Evolutionary conservation across 2,113 vertebrate genomes (phyloP).

Genomic region (human): DNA sequence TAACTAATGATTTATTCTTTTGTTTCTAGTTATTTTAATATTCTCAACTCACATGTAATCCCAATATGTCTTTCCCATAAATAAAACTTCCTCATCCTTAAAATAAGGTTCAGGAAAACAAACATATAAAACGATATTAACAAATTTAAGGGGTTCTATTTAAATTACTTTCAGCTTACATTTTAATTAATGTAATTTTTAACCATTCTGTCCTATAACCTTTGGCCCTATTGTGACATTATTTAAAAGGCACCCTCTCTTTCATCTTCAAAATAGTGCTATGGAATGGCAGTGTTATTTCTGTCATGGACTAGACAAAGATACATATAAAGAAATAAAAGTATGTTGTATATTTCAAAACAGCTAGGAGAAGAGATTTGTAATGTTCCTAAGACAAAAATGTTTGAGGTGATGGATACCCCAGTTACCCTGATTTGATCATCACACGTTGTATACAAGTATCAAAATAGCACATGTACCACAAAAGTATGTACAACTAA

Average conservation of each 20-base stretch:
- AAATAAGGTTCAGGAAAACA: conserved; percentile 32
- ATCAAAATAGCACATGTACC: not conserved
- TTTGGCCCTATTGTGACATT: not conserved
- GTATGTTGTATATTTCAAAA: not conserved
- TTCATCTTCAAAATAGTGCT: not conserved
- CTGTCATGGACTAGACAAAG: not conserved
- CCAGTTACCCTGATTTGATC: not conserved
- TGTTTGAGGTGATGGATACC: not conserved
- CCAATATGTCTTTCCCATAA: not conserved
- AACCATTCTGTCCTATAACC: not conserved
- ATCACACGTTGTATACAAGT: not conserved
- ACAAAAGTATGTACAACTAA: not conserved
- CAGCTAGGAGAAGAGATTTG: not conserved
- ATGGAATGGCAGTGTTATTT: not conserved
- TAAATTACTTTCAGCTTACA: not conserved
- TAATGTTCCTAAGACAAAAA: not conserved
- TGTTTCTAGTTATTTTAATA: not conserved
- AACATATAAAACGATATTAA: not conserved
- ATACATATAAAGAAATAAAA: not conserved
- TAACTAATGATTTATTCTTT: not conserved
- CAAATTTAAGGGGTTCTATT: not conserved
- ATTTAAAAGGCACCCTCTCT: conserved; percentile 7
- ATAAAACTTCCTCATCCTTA: conserved; percentile 33
- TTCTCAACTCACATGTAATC: not conserved
- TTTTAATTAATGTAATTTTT: conserved; percentile 45